Conservation (phyloP, 2,797 vertebrate species). For the Tarsius wallacei region DNA sequence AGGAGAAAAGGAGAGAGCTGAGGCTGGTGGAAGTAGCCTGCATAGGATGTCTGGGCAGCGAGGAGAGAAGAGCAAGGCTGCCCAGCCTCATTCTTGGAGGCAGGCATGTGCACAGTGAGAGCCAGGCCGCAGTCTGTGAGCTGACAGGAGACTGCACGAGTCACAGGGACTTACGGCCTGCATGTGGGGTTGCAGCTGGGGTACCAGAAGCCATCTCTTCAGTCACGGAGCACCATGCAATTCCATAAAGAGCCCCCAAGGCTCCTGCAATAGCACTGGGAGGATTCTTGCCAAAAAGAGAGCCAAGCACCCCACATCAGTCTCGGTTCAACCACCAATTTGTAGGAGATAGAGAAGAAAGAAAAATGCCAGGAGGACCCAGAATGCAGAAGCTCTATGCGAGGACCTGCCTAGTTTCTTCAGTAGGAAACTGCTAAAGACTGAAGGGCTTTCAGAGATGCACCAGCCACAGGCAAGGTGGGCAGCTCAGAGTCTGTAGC, state of each 20-base stretch:
- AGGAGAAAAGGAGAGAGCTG: neutral
- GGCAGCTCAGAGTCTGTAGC: rapidly evolving
- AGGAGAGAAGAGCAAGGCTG: neutral
- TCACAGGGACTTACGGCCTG: neutral
- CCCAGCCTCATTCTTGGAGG: neutral
- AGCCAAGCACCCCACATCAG: no score
- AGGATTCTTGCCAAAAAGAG: neutral
- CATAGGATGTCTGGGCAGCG: no score
- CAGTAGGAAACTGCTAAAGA: neutral
- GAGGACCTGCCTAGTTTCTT: neutral
- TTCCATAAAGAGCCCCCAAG: neutral
- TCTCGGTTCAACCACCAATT: neutral
- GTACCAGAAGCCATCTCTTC: neutral
- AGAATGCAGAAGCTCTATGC: neutral
- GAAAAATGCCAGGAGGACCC: neutral
- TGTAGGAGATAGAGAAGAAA: neutral
- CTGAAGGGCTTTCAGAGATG: neutral
- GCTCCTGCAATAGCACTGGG: neutral
- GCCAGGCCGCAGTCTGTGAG: neutral
- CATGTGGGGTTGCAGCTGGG: neutral
- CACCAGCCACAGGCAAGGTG: neutral
- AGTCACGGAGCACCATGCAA: neutral
- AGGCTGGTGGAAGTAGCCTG: neutral
- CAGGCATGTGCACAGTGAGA: neutral
- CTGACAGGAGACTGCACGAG: neutral